These are phyloP conservation scores for Halcyon badia DNA, from an alignment of 2,797 vertebrate genomes.

Conservation along the genomic window DNA sequence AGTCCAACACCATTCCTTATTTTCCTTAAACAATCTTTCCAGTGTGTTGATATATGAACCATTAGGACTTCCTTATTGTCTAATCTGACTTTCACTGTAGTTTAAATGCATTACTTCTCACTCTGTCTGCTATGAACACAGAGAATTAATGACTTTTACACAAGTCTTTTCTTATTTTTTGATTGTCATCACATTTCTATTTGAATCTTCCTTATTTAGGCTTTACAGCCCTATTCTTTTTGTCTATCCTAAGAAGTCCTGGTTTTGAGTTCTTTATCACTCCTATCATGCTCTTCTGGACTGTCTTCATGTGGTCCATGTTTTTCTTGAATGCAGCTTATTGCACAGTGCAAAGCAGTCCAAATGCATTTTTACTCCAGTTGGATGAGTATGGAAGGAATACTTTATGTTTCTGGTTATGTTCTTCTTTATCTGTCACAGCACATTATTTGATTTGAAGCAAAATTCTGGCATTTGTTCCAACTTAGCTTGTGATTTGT, in stretches of 20 bases:
- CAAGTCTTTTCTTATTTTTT: not conserved
- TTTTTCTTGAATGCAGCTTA: not conserved
- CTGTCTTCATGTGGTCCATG: not conserved
- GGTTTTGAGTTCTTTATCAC: not conserved
- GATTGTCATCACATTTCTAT: not conserved
- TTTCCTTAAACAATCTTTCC: not conserved
- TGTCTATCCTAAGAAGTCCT: not conserved
- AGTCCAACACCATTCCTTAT: not conserved
- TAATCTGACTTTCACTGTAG: not conserved
- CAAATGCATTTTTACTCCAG: not conserved
- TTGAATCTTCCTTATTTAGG: not conserved
- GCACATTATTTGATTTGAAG: not conserved
- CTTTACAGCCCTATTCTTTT: not conserved
- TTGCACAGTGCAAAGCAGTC: not conserved
- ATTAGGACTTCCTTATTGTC: not conserved
- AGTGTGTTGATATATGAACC: not conserved
- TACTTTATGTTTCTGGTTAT: not conserved
- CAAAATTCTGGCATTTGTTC: not conserved
- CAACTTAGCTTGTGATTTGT: not conserved
- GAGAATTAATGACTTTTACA: not conserved
- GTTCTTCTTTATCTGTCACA: not conserved
- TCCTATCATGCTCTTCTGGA: not conserved
- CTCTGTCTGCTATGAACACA: not conserved
- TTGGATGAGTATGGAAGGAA: not conserved
- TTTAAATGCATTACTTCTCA: slow-evolving; percentile 8